Base-by-base conservation (phyloP, 2,113 vertebrate species). In the Melanotaenia duboulayi region DNA sequence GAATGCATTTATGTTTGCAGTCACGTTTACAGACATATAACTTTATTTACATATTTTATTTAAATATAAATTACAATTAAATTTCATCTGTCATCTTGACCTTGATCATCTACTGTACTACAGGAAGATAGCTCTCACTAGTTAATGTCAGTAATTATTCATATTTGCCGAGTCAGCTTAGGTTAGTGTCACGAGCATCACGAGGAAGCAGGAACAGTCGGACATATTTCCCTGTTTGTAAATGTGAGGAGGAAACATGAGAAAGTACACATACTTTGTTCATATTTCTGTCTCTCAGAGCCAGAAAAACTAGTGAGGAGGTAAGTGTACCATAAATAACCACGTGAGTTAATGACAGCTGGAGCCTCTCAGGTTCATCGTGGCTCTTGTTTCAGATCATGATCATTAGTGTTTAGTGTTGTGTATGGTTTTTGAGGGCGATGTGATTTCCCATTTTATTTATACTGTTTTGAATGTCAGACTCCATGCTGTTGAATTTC, bases 231-330 rank as follows among this genome's bases (percentile, higher is more conserved):
- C 25, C 58, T 28, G 25, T 54, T 32, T 51, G 25, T 56, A 24
- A 52, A 37, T 65, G 71, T 74, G 84, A 70, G 76, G 50, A 42
- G 70, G 86, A 67, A 87, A 84, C 81, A 7, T 24, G 73, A 91
- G 84, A 80, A 83, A 67, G 70, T 0, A 90, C 76, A 71, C 72
- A 81, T 37, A 11, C 64, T 42, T 55, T 62, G n/a, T n/a, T n/a
- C n/a, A n/a, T n/a, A n/a, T n/a, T 32, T 44, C 40, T 74, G 49
- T 62, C 71, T 57, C 62, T 59, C 80, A 22, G 23, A 46, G 69
- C 4, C 52, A 61, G 22, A 49, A 17, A 60, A 55, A 77, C 89
- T 76, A 70, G 78, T 17, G 57, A 51, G 20, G 39, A 46, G 56
- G 50, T 56, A 65, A 67, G 52, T 55, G 52, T n/a, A 28, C 22